These are phyloP conservation scores for Scopus umbretta DNA, from an alignment of 2,113 vertebrate species.

Conservation along the genomic window DNA sequence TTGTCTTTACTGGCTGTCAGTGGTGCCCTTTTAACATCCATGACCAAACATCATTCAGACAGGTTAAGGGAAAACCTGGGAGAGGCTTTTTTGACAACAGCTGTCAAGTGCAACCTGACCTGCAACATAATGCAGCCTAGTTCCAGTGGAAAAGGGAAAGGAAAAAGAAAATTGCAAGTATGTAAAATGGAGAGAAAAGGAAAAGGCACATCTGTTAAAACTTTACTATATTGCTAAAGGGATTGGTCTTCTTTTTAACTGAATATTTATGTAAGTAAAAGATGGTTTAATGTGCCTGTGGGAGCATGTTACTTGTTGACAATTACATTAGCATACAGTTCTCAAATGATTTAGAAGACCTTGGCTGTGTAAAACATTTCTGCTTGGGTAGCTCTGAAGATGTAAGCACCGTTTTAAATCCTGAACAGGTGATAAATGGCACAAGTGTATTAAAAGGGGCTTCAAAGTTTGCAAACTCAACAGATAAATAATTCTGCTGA, in stretches of 20 bases:
- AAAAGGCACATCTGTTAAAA: neutral
- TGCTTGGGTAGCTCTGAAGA: neutral
- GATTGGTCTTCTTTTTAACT: neutral
- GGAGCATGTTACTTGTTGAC: neutral
- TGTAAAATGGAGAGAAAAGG: neutral
- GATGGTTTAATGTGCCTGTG: neutral
- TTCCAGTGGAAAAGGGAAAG: neutral
- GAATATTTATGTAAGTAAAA: neutral
- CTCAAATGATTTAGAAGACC: neutral
- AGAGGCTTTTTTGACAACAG: neutral
- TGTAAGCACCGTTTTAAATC: neutral
- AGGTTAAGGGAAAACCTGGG: neutral
- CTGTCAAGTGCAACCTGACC: neutral
- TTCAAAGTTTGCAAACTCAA: neutral
- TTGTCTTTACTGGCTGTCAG: neutral
- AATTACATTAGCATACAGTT: neutral
- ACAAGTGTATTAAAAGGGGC: neutral
- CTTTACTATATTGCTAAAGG: neutral
- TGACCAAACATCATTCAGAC: neutral
- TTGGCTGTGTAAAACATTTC: neutral
- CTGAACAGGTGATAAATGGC: neutral
- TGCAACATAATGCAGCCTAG: neutral
- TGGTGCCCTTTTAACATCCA: neutral
- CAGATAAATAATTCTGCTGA: neutral
- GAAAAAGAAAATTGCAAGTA: neutral